phyloP scores from a whole-genome alignment of 2,888 invertebrate species.

The Sinelater perroti region DNA sequence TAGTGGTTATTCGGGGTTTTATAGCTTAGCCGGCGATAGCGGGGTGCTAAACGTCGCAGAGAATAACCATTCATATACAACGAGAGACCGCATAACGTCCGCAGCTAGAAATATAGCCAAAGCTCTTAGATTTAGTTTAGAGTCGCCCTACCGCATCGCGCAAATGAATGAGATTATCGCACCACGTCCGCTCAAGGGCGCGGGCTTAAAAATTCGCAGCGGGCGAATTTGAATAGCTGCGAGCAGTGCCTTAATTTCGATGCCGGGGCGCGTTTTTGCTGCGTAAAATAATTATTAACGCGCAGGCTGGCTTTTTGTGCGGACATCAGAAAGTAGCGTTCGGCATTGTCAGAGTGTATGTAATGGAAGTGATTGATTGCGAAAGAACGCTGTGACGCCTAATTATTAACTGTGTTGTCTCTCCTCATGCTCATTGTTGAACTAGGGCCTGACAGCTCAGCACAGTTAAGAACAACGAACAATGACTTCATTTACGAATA shows the following conservation, averaged over 20 bases:
- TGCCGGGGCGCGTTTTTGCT: slow-evolving; percentile 14
- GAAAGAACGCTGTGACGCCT: slow-evolving; percentile 6
- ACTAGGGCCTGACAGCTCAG: too few species aligned
- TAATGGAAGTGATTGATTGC: slow-evolving; percentile 17
- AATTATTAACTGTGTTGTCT: slow-evolving; percentile 8
- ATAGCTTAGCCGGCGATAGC: slow-evolving; percentile 55
- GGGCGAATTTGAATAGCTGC: slow-evolving; percentile 11
- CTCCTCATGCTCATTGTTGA: slow-evolving; percentile 10
- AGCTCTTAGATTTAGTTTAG: slow-evolving; percentile 39
- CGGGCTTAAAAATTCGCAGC: slow-evolving; percentile 7
- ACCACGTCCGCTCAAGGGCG: slow-evolving; percentile 18
- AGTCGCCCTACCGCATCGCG: slow-evolving; percentile 27
- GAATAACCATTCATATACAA: slow-evolving; percentile 59
- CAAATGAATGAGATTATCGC: slow-evolving; percentile 31
- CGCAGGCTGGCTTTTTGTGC: slow-evolving; percentile 9
- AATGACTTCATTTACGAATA: too few species aligned
- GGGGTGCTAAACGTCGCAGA: slow-evolving; percentile 57
- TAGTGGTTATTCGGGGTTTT: slow-evolving; percentile 54
- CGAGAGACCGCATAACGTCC: slow-evolving; percentile 51
- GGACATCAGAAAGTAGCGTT: slow-evolving; percentile 4
- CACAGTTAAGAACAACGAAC: too few species aligned
- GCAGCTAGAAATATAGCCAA: slow-evolving; percentile 44
- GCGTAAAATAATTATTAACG: slow-evolving; percentile 14
- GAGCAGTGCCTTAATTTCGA: slow-evolving; percentile 12
- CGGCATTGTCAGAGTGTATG: slow-evolving; percentile 5